Evolutionary conservation across 2,113 vertebrate species (phyloP).

Genomic region (Petrocephalus microphthalmus): DNA sequence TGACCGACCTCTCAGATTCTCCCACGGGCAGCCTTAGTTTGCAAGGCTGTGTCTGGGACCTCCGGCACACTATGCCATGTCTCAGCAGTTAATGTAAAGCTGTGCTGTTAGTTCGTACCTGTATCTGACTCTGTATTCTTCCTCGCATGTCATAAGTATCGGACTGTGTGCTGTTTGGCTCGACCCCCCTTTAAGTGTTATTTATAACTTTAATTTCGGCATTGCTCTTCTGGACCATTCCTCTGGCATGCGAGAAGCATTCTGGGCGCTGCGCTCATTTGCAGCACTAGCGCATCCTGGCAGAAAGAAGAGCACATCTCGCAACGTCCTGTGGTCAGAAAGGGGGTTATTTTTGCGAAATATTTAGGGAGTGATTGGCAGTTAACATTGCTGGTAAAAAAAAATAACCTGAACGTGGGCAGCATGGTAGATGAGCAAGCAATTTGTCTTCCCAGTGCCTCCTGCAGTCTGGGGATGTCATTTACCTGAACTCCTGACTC

Average conservation of each 20-base stretch:
- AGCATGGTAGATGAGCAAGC: not conserved
- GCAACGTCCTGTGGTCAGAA: not conserved
- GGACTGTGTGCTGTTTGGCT: not conserved
- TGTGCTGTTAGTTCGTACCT: not conserved
- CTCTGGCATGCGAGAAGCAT: not conserved
- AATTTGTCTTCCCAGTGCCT: not conserved
- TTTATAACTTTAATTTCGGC: not conserved
- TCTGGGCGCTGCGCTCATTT: not conserved
- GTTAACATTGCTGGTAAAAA: not conserved
- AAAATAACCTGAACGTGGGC: not conserved
- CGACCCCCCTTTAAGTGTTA: not conserved
- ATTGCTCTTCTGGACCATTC: not conserved
- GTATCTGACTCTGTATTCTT: not conserved
- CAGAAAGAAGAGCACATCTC: not conserved
- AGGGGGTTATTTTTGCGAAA: not conserved
- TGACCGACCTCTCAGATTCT: not conserved
- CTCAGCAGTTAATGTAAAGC: not conserved
- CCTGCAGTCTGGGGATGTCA: not conserved
- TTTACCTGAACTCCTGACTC: not conserved
- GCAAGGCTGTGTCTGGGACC: not conserved
- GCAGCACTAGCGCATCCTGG: not conserved
- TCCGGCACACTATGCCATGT: not conserved
- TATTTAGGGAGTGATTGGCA: not conserved
- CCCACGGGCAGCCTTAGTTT: not conserved
- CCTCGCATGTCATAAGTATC: not conserved